Percentiles rank a stretch among this genome's conserved stretches.
Evolutionary conservation across 2,888 invertebrate genomes (phyloP).

Genomic region (Scaptomyza cyrtandrae): DNA sequence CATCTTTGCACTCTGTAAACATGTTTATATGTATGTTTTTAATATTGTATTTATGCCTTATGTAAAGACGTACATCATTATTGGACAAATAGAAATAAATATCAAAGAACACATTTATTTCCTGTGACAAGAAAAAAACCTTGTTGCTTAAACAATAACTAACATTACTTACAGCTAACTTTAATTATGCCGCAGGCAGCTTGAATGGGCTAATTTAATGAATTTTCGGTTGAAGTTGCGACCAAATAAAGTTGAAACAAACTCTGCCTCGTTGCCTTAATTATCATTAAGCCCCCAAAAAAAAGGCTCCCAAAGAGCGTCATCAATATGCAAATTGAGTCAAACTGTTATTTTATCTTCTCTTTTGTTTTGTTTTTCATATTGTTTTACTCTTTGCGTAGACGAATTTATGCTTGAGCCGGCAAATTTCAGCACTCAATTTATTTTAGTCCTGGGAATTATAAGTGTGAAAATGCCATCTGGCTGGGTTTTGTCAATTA

Average conservation of each 20-base stretch:
- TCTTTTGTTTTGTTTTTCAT: neutral
- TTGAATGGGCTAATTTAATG: slow-evolving; percentile 37
- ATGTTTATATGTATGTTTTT: slow-evolving; percentile 32
- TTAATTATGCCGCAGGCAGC: slow-evolving; percentile 15
- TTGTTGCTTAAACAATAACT: neutral
- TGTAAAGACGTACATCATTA: slow-evolving; percentile 25
- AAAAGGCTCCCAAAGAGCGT: slow-evolving; percentile 16
- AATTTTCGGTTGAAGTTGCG: slow-evolving; percentile 28
- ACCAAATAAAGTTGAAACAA: slow-evolving; percentile 46
- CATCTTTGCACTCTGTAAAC: neutral
- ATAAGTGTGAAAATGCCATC: neutral
- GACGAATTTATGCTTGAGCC: slow-evolving; percentile 13
- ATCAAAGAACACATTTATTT: neutral
- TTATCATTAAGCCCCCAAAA: slow-evolving; percentile 20
- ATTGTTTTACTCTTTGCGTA: too few relatives aligned
- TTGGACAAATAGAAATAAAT: slow-evolving; percentile 12
- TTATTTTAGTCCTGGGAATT: slow-evolving; percentile 10
- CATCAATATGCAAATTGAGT: slow-evolving; percentile 53
- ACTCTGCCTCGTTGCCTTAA: slow-evolving; percentile 44
- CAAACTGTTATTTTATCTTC: slow-evolving; percentile 11
- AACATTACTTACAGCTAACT: neutral
- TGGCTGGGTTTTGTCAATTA: too few relatives aligned
- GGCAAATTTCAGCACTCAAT: neutral
- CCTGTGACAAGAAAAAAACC: neutral
- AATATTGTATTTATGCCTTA: slow-evolving; percentile 32